Conservation (phyloP, 2,113 vertebrate species). For the Scytalopus superciliaris region DNA sequence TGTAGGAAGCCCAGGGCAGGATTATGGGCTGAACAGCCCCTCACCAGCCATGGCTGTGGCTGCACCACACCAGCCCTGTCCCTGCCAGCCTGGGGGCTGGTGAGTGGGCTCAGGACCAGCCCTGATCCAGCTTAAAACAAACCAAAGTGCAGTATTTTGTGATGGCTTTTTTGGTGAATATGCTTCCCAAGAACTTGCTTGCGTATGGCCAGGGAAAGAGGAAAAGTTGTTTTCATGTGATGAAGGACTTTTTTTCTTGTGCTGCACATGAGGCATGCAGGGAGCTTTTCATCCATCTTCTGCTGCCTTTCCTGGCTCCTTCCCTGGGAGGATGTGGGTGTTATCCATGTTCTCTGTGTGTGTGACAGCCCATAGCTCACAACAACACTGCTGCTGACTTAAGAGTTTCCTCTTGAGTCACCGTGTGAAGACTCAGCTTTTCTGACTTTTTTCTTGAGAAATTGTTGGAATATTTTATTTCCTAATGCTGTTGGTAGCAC, state of each 20-base stretch:
- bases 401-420: conserved; percentile 53
- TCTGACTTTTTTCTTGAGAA: neutral
- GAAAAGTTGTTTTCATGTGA: neutral
- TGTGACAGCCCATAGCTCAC: neutral
- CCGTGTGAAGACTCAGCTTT: neutral
- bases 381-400: neutral
- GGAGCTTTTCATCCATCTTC: neutral
- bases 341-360: conserved; percentile 10
- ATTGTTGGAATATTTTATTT: neutral
- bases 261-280: neutral
- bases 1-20: neutral
- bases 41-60: neutral
- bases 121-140: neutral
- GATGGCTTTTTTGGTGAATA: neutral
- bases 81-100: neutral
- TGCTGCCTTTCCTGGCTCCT: neutral
- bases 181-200: rapidly evolving
- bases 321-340: conserved; percentile 43
- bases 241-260: neutral
- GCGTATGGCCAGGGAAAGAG: rapidly evolving
- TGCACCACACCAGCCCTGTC: neutral
- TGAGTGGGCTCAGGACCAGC: neutral
- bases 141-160: rapidly evolving
- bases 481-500: neutral
- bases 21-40: neutral